Conservation (phyloP, 2,797 vertebrate species). For the Lacerta bilineata region DNA sequence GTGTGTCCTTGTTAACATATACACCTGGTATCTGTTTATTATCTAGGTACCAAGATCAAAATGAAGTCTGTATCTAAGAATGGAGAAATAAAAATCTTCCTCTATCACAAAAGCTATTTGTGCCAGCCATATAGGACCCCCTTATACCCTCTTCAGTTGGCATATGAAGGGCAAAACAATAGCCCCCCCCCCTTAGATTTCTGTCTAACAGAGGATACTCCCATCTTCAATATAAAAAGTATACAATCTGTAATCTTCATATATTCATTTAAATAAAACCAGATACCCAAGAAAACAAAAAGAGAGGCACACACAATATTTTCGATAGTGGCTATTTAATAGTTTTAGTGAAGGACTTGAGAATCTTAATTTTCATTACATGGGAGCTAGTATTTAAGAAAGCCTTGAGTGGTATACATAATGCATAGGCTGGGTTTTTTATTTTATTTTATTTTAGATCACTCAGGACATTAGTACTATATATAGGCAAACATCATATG, state of each 20-base stretch:
- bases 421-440: background rate
- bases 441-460: slow-evolving; percentile 45
- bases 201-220: background rate
- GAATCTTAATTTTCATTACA: slow-evolving; percentile 38
- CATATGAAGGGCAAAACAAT: background rate
- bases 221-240: slow-evolving; percentile 10
- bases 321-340: background rate
- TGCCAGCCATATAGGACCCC: background rate
- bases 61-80: background rate
- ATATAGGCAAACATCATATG: slow-evolving; percentile 43
- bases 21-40: background rate
- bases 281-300: background rate
- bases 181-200: background rate
- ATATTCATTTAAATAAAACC: background rate
- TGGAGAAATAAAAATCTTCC: background rate
- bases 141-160: background rate
- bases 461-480: background rate
- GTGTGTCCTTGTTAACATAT: too few species aligned
- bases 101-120: background rate
- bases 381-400: background rate
- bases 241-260: background rate
- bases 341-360: slow-evolving; percentile 17
- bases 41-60: background rate
- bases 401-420: slow-evolving; percentile 14
- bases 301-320: background rate